Percentiles rank a stretch among this genome's conserved stretches.
phyloP scores from a whole-genome alignment of 2,797 vertebrate genomes.

The Neoniphon sammara region DNA sequence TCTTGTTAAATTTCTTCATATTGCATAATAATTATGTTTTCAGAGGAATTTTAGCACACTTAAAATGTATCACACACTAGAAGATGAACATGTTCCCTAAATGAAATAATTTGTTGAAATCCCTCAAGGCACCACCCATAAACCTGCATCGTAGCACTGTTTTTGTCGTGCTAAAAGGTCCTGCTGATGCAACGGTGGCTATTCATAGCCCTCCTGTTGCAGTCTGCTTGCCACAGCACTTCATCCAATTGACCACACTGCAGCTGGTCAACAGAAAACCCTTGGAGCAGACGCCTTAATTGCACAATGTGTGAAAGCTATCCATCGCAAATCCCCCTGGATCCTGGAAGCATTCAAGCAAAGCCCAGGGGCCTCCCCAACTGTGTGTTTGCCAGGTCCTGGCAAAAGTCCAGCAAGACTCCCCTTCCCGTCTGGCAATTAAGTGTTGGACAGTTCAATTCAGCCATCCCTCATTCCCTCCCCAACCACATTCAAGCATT shows the following conservation, averaged over 20 bases:
- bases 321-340: constrained; percentile 62
- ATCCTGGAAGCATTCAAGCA: constrained; percentile 55
- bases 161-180: constrained; percentile 35
- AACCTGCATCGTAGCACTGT: constrained; percentile 39
- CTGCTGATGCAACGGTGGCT: constrained; percentile 68
- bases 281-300: constrained; percentile 65
- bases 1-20: background rate
- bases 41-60: background rate
- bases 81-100: background rate
- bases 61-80: background rate
- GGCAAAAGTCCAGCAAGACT: constrained; percentile 45
- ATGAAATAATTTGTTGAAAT: constrained; percentile 5
- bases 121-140: background rate
- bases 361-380: constrained; percentile 59
- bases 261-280: constrained; percentile 69
- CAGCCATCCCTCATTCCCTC: constrained; percentile 29
- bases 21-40: background rate
- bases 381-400: constrained; percentile 51
- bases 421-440: constrained; percentile 57
- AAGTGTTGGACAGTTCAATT: constrained; percentile 43
- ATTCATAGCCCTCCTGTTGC: constrained; percentile 69
- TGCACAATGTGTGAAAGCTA: constrained; percentile 68
- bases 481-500: constrained; percentile 19
- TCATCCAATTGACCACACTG: constrained; percentile 71
- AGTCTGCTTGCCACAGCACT: constrained; percentile 69